Conservation (phyloP, 1,140 invertebrate genomes). For the Diploscapter pachys region DNA sequence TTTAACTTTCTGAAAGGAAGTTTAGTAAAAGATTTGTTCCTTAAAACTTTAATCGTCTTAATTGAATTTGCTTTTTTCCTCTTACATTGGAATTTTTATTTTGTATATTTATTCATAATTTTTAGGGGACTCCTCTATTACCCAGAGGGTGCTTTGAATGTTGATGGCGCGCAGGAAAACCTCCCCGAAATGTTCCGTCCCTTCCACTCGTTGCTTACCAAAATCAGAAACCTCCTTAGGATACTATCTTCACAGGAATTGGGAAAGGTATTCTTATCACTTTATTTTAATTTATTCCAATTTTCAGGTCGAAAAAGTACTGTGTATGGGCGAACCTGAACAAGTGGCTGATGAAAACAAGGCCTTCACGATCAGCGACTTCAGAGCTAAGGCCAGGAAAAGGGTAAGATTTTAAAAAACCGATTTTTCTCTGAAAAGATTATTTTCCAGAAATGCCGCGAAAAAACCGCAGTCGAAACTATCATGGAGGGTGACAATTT, state of each 20-base stretch:
- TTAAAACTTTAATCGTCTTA: no score
- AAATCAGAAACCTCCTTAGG: conserved; percentile 62
- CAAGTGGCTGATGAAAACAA: conserved; percentile 23
- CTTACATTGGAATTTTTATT: no score
- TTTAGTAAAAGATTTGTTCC: no score
- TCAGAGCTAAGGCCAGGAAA: conserved; percentile 19
- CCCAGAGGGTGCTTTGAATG: conserved; percentile 85
- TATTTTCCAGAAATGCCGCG: background rate
- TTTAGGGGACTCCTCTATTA: conserved; percentile 79
- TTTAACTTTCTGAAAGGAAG: no score
- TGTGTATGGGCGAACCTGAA: conserved; percentile 27
- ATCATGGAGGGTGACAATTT: background rate
- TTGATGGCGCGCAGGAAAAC: conserved; percentile 74
- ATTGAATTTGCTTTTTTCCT: no score
- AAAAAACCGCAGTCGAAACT: background rate
- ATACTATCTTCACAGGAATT: conserved; percentile 43
- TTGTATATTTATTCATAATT: background rate
- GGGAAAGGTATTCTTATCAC: conserved; percentile 30
- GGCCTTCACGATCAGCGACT: conserved; percentile 35
- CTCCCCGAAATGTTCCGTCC: conserved; percentile 96
- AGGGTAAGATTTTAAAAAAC: background rate
- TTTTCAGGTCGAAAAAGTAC: conserved; percentile 36
- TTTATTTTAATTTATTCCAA: background rate
- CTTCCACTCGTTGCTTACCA: conserved; percentile 67
- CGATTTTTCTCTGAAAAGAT: background rate